These are phyloP conservation scores for Stichodactyla helianthus DNA, from an alignment of 64 coral and sea anemone species.

Conservation along the genomic window DNA sequence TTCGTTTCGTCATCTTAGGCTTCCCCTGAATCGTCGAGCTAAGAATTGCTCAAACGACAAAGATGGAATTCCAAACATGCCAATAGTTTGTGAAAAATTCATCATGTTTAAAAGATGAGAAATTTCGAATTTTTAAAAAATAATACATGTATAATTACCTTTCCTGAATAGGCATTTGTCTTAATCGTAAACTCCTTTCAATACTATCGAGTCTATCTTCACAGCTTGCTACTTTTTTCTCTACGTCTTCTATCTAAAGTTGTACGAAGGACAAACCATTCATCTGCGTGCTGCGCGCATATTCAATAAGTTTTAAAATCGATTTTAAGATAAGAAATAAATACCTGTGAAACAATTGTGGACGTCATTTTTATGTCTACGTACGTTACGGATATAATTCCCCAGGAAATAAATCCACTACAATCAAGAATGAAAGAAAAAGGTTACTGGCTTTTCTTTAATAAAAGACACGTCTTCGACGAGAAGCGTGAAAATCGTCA, in stretches of 20 bases:
- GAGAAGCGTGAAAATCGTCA: background rate
- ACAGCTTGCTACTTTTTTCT: constrained; percentile 60
- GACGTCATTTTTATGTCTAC: background rate
- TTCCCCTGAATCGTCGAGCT: too few species aligned
- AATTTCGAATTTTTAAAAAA: background rate
- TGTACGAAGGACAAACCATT: background rate
- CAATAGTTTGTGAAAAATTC: too few species aligned
- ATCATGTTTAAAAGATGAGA: background rate
- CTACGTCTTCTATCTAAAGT: constrained; percentile 75
- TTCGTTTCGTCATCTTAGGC: too few species aligned
- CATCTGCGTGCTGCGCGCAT: background rate
- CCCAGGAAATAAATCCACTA: background rate
- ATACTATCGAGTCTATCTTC: constrained; percentile 78
- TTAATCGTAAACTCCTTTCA: constrained; percentile 68
- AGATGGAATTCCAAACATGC: too few species aligned
- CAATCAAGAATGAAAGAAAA: background rate
- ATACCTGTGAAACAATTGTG: constrained; percentile 1
- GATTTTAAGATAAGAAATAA: background rate
- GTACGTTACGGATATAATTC: background rate
- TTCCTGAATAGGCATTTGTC: constrained; percentile 46
- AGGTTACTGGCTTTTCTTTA: background rate
- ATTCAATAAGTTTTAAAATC: background rate
- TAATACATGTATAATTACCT: constrained; percentile 18
- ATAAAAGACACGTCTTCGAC: background rate
- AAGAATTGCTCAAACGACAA: too few species aligned